These are phyloP conservation scores for Clinocottus analis DNA, from an alignment of 2,113 vertebrate species.

Conservation along the genomic window DNA sequence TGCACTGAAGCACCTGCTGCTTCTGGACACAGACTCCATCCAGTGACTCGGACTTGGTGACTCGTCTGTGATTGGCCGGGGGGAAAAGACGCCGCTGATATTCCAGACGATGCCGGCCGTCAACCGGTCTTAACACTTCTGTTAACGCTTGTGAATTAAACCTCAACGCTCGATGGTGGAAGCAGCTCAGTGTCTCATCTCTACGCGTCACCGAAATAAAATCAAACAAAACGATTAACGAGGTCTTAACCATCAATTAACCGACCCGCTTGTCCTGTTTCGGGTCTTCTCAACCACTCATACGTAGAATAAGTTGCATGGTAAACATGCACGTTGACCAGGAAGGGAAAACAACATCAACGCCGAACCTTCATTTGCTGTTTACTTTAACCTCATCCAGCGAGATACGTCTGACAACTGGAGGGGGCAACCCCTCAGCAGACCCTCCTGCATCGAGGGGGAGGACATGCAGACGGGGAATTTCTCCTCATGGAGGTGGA, in stretches of 20 bases:
- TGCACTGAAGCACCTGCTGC: no score
- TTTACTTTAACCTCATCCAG: not conserved
- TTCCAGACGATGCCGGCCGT: no score
- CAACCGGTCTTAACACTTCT: no score
- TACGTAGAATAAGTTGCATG: no score
- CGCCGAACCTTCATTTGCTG: not conserved
- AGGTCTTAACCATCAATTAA: no score
- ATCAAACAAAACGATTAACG: not conserved
- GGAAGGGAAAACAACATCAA: not conserved
- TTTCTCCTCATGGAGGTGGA: conserved; percentile 31
- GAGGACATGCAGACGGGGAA: conserved; percentile 13
- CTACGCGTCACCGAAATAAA: not conserved
- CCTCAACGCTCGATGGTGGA: not conserved
- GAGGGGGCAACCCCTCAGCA: not conserved
- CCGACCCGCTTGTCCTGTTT: no score
- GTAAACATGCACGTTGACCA: no score
- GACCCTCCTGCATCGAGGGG: conserved; percentile 1
- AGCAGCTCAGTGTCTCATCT: not conserved
- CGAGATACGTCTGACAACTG: not conserved
- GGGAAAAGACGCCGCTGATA: no score
- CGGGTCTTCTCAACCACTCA: no score
- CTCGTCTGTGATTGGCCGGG: not conserved
- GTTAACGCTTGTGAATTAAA: no score
- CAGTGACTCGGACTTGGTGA: not conserved
- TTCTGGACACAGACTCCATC: not conserved